These are phyloP conservation scores for Sphaerophoria rueppellii DNA, from an alignment of 2,888 invertebrate genomes.

Conservation along the genomic window DNA sequence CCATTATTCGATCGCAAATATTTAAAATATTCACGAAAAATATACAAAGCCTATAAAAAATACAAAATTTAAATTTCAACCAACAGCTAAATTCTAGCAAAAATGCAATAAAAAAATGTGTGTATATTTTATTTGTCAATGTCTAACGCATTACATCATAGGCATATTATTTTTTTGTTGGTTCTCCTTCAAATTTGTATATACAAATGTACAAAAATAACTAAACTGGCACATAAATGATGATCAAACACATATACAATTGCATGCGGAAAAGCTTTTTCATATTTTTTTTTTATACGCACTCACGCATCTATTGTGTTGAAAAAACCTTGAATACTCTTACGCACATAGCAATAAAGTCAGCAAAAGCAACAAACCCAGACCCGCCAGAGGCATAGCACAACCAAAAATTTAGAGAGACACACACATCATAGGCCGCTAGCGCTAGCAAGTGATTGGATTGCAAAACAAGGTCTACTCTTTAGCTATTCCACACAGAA, in stretches of 20 bases:
- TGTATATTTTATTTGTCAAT: conserved; percentile 37
- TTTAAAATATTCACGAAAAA: neutral
- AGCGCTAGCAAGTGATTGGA: conserved; percentile 48
- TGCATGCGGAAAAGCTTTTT: conserved; percentile 70
- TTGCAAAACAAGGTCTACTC: conserved; percentile 66
- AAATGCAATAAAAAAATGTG: conserved; percentile 25
- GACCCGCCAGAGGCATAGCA: conserved; percentile 7
- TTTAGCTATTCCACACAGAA: neutral
- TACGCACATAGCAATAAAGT: conserved; percentile 53
- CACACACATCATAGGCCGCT: neutral
- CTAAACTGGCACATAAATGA: conserved; percentile 37
- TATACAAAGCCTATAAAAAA: neutral
- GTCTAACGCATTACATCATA: conserved; percentile 66
- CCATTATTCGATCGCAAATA: too few relatives aligned
- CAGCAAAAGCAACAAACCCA: conserved; percentile 4
- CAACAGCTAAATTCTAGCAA: neutral
- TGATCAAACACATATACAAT: conserved; percentile 64
- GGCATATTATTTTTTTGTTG: conserved; percentile 36
- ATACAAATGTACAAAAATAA: conserved; percentile 38
- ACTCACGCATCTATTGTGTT: conserved; percentile 60
- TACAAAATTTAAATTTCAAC: conserved; percentile 41
- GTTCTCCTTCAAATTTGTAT: conserved; percentile 10
- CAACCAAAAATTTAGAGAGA: conserved; percentile 55
- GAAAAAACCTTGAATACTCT: conserved; percentile 67
- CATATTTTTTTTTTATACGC: conserved; percentile 32